phyloP scores from a whole-genome alignment of 2,113 vertebrate genomes.

The Pteruthius melanotis region DNA sequence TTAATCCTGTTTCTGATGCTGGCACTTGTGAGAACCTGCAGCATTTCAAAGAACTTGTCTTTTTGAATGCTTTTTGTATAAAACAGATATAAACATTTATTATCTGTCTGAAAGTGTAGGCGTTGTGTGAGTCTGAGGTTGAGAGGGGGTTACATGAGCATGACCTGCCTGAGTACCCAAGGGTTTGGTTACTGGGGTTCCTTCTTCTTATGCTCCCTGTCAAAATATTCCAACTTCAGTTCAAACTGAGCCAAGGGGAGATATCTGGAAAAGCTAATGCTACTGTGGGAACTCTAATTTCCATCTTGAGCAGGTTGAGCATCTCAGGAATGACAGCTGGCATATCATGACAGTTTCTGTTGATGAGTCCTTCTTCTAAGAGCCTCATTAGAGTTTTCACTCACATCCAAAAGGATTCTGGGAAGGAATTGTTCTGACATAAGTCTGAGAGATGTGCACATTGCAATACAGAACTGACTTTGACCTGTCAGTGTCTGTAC shows the following conservation, averaged over 20 bases:
- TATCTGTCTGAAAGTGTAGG: not conserved
- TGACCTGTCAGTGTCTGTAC: not conserved
- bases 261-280: not conserved
- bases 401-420: not conserved
- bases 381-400: conserved; percentile 34
- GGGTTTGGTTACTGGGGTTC: not conserved
- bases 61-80: not conserved
- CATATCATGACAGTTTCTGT: conserved; percentile 18
- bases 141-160: not conserved
- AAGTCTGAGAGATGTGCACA: not conserved
- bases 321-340: conserved; percentile 13
- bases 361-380: not conserved
- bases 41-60: not conserved
- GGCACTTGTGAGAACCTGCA: not conserved
- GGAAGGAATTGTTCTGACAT: conserved; percentile 10
- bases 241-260: not conserved
- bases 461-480: not conserved
- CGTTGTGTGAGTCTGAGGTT: not conserved
- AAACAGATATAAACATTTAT: not conserved
- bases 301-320: not conserved
- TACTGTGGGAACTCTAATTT: not conserved
- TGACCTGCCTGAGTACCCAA: not conserved
- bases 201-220: not conserved
- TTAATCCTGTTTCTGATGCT: not conserved
- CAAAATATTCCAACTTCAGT: not conserved